Conservation (phyloP, 2,797 vertebrate species). For the Tympanoctomys barrerae region DNA sequence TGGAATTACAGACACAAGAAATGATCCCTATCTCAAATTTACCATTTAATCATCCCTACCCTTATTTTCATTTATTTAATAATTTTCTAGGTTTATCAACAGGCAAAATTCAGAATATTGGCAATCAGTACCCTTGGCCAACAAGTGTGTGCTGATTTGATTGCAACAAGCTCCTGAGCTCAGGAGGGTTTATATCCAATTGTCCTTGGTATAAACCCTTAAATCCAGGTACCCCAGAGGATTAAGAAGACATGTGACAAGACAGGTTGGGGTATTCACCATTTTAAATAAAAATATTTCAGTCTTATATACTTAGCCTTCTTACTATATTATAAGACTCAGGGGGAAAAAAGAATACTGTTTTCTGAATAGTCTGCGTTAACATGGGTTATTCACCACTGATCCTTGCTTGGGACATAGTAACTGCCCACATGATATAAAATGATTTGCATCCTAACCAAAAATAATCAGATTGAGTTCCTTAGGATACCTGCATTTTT, state of each 20-base stretch:
- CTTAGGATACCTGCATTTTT: neutral
- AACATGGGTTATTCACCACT: neutral
- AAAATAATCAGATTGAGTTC: neutral
- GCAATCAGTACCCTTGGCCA: neutral
- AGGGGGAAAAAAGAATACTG: slow-evolving; percentile 35
- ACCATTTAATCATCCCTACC: neutral
- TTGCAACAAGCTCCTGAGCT: neutral
- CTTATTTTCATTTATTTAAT: neutral
- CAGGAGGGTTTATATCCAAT: too few relatives aligned
- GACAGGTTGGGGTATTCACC: neutral
- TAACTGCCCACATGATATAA: neutral
- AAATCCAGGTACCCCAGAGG: neutral
- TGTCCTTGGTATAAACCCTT: neutral
- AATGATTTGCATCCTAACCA: neutral
- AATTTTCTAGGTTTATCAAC: neutral
- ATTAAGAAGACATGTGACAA: neutral
- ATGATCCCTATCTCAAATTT: neutral
- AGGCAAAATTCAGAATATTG: slow-evolving; percentile 12
- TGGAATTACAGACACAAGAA: neutral
- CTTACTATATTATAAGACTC: neutral
- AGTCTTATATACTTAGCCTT: neutral
- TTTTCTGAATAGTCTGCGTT: neutral
- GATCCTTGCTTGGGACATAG: neutral
- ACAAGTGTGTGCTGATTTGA: neutral
- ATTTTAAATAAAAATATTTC: neutral